Conservation (phyloP, 2,888 invertebrate genomes). For the Netelia inedita region DNA sequence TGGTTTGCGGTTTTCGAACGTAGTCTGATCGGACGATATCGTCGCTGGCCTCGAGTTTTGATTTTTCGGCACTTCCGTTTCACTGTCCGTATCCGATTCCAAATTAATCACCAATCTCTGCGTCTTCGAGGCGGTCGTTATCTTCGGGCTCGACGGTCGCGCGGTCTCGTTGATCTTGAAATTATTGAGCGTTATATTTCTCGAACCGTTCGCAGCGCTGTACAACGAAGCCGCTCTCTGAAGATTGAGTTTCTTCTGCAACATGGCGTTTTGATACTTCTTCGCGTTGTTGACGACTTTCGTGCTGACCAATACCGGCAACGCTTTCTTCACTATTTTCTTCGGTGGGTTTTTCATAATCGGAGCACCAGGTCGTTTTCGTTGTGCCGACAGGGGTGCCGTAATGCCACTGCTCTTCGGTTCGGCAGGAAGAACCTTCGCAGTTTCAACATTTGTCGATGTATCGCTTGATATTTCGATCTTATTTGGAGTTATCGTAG, state of each 20-base stretch:
- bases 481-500: neutral
- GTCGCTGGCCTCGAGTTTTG: neutral
- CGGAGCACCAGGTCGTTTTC: constrained; percentile 68
- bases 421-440: constrained; percentile 5
- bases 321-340: constrained; percentile 75
- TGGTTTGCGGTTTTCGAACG: constrained; percentile 47
- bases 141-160: constrained; percentile 71
- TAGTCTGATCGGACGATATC: neutral
- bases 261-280: constrained; percentile 77
- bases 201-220: constrained; percentile 40
- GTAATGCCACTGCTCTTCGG: neutral
- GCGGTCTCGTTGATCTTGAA: constrained; percentile 71
- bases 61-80: constrained; percentile 75
- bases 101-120: constrained; percentile 80
- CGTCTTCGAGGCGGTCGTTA: constrained; percentile 68
- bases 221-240: constrained; percentile 72
- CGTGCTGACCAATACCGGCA: constrained; percentile 74
- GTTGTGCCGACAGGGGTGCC: constrained; percentile 21
- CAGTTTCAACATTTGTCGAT: neutral
- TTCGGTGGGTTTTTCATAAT: constrained; percentile 70
- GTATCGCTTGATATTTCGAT: neutral
- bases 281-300: constrained; percentile 81
- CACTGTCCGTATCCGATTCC: constrained; percentile 81
- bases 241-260: constrained; percentile 77
- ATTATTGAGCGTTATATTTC: constrained; percentile 71